Conservation (phyloP, 2,797 vertebrate species). For the Luscinia luscinia region DNA sequence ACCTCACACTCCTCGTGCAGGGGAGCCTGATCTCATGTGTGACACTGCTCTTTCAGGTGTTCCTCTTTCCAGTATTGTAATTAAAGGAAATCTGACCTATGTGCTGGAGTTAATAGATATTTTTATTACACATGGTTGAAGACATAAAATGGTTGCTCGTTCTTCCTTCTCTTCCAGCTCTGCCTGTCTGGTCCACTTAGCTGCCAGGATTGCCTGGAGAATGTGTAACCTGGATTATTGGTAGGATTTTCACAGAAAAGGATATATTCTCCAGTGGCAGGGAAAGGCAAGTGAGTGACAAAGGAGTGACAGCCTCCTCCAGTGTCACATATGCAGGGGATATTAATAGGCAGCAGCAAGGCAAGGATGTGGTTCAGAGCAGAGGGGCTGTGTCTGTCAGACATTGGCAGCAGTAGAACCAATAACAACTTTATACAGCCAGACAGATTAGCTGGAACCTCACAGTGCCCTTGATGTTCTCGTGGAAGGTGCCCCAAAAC, state of each 20-base stretch:
- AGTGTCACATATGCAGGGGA: not conserved
- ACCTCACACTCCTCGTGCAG: not conserved
- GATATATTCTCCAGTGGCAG: not conserved
- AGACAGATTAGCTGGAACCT: not conserved
- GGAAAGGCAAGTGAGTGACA: not conserved
- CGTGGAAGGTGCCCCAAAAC: not conserved
- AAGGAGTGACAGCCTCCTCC: not conserved
- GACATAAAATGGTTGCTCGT: not conserved
- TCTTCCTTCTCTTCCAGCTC: not conserved
- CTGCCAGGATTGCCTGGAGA: slow-evolving; percentile 9
- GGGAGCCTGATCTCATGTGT: not conserved
- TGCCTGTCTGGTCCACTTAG: not conserved
- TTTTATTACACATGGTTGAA: not conserved
- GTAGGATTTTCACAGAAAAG: not conserved
- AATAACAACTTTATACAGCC: not conserved
- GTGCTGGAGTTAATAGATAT: slow-evolving; percentile 32
- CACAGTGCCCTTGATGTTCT: not conserved
- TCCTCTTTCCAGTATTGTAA: slow-evolving; percentile 6
- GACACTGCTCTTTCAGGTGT: slow-evolving; percentile 7
- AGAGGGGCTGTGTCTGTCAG: not conserved
- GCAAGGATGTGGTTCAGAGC: not conserved
- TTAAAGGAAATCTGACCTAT: slow-evolving; percentile 17
- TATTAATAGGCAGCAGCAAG: slow-evolving; percentile 9
- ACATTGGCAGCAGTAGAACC: not conserved
- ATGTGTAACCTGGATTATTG: not conserved